Percentiles rank a stretch among this genome's conserved stretches.
phyloP scores from a whole-genome alignment of 2,797 vertebrate genomes.

The Malacoraja senta region DNA sequence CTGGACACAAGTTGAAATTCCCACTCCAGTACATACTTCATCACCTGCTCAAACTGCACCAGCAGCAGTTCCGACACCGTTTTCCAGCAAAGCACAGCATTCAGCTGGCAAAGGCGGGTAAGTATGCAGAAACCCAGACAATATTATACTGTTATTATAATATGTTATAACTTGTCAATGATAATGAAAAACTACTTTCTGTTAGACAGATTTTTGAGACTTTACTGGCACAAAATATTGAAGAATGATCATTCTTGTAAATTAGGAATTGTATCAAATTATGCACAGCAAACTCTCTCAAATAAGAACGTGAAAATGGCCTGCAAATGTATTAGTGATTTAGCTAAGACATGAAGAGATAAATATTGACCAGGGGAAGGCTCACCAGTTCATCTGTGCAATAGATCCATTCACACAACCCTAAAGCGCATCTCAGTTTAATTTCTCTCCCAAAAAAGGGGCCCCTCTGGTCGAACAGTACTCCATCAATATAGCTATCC shows the following conservation, averaged over 20 bases:
- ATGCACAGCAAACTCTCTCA: background rate
- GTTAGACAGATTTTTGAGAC: background rate
- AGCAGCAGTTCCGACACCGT: slow-evolving; percentile 42
- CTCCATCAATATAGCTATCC: background rate
- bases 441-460: background rate
- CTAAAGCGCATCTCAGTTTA: background rate
- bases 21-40: slow-evolving; percentile 52
- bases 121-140: slow-evolving; percentile 48
- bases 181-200: background rate
- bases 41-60: slow-evolving; percentile 46
- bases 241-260: background rate
- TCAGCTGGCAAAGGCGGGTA: slow-evolving; percentile 57
- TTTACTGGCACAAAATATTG: background rate
- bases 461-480: background rate
- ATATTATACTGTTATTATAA: background rate
- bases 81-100: slow-evolving; percentile 47
- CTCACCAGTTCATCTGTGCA: background rate
- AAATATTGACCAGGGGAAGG: background rate
- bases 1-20: slow-evolving; percentile 84
- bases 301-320: background rate
- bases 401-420: background rate
- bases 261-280: background rate
- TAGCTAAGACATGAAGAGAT: background rate
- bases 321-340: background rate
- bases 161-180: background rate